A percentile compares a stretch with the other conserved stretches of the same genome.
phyloP scores from a whole-genome alignment of 2,113 vertebrate genomes.

The Channa argus region DNA sequence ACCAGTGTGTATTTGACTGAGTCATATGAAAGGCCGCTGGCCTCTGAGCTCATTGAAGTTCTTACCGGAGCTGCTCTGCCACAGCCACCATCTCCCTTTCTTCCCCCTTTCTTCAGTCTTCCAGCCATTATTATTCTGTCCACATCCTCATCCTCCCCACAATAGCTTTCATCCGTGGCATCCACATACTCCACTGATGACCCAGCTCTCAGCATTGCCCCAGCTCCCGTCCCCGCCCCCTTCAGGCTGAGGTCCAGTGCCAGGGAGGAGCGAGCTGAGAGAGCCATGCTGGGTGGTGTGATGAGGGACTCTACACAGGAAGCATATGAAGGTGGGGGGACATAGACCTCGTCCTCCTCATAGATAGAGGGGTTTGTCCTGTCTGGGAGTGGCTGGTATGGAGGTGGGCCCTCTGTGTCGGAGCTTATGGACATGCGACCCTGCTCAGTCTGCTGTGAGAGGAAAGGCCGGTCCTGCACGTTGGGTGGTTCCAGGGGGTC shows the following conservation, averaged over 20 bases:
- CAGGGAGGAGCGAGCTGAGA: constrained; percentile 50
- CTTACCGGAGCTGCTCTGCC: constrained; percentile 67
- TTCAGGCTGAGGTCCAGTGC: constrained; percentile 72
- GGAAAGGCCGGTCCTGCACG: constrained; percentile 83
- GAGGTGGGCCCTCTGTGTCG: constrained; percentile 88
- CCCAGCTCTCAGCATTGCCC: constrained; percentile 54
- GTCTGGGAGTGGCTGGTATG: constrained; percentile 86
- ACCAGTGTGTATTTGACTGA: constrained; percentile 97
- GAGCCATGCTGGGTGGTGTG: constrained; percentile 63
- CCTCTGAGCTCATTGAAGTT: constrained; percentile 93
- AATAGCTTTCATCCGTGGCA: constrained; percentile 74
- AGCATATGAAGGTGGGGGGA: constrained; percentile 75
- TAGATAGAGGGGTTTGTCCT: constrained; percentile 92
- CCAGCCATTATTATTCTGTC: constrained; percentile 71
- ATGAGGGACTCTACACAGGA: constrained; percentile 80
- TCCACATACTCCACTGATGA: constrained; percentile 78
- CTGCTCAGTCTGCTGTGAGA: constrained; percentile 88
- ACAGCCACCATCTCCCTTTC: constrained; percentile 35
- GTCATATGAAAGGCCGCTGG: constrained; percentile 95
- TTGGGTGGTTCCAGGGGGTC: constrained; percentile 81
- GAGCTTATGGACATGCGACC: constrained; percentile 95
- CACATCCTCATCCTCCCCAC: constrained; percentile 76
- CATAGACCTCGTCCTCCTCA: constrained; percentile 90
- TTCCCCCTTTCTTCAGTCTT: constrained; percentile 42
- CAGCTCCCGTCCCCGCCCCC: constrained; percentile 42